Percentiles rank a stretch among this genome's conserved stretches.
phyloP scores from a whole-genome alignment of 2,113 vertebrate species.

The Leptobrachium ailaonicum region DNA sequence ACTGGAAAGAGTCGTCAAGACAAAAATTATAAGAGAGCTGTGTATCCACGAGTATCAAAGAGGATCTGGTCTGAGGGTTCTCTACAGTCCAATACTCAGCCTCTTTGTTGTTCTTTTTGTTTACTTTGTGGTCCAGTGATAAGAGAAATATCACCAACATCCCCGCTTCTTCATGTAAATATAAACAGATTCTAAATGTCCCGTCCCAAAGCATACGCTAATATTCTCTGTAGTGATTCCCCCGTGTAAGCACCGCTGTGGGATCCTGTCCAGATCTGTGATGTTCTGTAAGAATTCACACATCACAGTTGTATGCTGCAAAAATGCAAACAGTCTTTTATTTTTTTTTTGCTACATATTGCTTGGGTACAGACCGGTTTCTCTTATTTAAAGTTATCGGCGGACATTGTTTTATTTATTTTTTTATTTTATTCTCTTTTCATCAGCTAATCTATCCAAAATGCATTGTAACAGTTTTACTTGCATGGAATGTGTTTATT shows the following conservation, averaged over 20 bases:
- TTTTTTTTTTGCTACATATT: neutral
- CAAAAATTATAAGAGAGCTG: conserved; percentile 70
- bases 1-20: conserved; percentile 66
- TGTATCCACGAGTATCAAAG: conserved; percentile 67
- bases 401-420: no score
- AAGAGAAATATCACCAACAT: neutral
- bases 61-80: conserved; percentile 44
- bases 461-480: no score
- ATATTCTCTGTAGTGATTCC: conserved; percentile 23
- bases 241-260: conserved; percentile 2
- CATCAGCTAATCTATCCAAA: no score
- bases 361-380: neutral
- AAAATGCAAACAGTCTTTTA: neutral
- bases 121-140: conserved; percentile 55
- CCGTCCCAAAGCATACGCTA: conserved; percentile 4
- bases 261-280: neutral
- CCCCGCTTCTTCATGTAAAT: neutral
- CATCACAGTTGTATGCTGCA: conserved; percentile 5
- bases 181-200: conserved; percentile 13
- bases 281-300: conserved; percentile 10
- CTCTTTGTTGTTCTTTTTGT: conserved; percentile 63
- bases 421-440: no score
- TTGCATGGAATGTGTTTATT: no score
- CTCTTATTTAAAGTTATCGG: neutral
- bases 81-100: conserved; percentile 51